Base-by-base conservation (phyloP, 2,888 invertebrate species). In the Diogma glabrata region DNA sequence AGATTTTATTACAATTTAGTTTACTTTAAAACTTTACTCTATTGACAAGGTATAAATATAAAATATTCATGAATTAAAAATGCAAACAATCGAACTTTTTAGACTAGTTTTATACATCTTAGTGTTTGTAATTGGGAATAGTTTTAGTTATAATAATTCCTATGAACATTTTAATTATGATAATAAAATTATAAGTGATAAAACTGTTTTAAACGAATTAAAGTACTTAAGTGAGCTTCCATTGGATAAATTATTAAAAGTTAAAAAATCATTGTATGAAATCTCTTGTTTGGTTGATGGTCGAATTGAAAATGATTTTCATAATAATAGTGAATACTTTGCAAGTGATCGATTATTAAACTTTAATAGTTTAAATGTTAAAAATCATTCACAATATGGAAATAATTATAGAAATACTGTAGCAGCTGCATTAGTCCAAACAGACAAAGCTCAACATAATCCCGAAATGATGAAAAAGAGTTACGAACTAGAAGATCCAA, bases 191-290 rank as follows among this genome's bases (percentile, higher is more conserved):
- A n/a, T n/a, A n/a, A n/a, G n/a, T n/a, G n/a, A n/a, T n/a, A n/a
- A n/a, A n/a, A n/a, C n/a, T n/a, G n/a, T 38, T 12, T 23, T 22
- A 46, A 46, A 52, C 46, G 52, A 54, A 51, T 52, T 55, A 14
- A 57, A 57, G 24, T 64, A 62, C 54, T 57, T 88, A 26, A 81
- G 81, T 61, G 82, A 84, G 61, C 64, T 88, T 49, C 80, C 84
- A 3, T 60, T 88, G 53, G 76, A 82, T 3, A 81, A 82, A 58
- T 69, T 88, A 22, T 67, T 88, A n/a, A 71, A 75, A 53, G 69
- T 88, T 3, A 74, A 64, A 51, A 61, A 62, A 51, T 67, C 68
- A 3, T 53, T 69, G 47, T 54, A 63, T 19, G 51, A 59, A 9
- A 58, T 69, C 47, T 47, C 56, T 3, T 52, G 50, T 9, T 20